phyloP scores from a whole-genome alignment of 2,113 vertebrate genomes.

The Dipodomys ordii region DNA sequence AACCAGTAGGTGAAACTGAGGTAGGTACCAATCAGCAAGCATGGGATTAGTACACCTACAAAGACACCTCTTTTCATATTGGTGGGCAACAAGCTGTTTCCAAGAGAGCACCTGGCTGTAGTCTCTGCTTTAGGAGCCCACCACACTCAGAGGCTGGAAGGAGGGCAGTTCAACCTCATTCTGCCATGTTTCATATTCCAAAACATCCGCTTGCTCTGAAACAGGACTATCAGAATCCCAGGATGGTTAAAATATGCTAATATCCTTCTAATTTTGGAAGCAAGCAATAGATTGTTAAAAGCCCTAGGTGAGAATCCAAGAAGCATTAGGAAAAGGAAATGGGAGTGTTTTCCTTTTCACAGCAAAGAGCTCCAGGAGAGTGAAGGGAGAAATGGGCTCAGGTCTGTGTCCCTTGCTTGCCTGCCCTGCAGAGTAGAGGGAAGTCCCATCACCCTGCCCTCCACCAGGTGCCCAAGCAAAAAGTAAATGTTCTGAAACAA shows the following conservation, averaged over 20 bases:
- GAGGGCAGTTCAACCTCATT: constrained; percentile 62
- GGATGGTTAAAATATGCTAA: constrained; percentile 86
- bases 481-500: constrained; percentile 5
- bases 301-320: constrained; percentile 82
- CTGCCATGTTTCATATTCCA: constrained; percentile 80
- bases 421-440: not conserved
- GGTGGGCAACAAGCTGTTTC: constrained; percentile 66
- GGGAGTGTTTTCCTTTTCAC: constrained; percentile 51
- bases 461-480: not conserved
- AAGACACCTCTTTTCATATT: constrained; percentile 62
- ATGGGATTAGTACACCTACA: constrained; percentile 71
- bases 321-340: constrained; percentile 70
- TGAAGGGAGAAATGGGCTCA: not conserved
- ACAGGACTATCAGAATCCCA: constrained; percentile 86
- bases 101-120: not conserved
- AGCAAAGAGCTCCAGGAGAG: constrained; percentile 57
- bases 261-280: constrained; percentile 85
- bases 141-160: constrained; percentile 55
- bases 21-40: constrained; percentile 9
- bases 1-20: constrained; percentile 40
- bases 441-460: not conserved
- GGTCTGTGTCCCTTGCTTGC: not conserved
- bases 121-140: not conserved
- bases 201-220: constrained; percentile 86
- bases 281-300: constrained; percentile 86